Evolutionary conservation across 1,140 invertebrate genomes (phyloP).

Genomic region (Pseudomyrmex concolor): DNA sequence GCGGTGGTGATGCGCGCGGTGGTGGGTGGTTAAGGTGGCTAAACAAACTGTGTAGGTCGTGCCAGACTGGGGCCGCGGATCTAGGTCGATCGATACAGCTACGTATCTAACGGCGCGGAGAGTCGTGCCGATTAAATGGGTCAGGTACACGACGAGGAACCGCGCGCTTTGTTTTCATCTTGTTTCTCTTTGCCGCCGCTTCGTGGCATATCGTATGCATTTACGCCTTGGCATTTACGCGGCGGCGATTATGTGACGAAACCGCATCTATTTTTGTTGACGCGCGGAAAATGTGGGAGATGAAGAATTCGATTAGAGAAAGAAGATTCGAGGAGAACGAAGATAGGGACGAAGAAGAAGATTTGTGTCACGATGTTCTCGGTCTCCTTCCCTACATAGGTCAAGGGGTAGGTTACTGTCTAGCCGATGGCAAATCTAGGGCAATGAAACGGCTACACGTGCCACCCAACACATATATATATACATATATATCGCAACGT

Average conservation of each 20-base stretch:
- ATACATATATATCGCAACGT: slow-evolving; percentile 72
- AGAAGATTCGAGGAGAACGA: neutral
- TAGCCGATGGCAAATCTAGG: slow-evolving; percentile 80
- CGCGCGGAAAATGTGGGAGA: slow-evolving; percentile 22
- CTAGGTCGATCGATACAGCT: slow-evolving; percentile 85
- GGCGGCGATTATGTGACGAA: slow-evolving; percentile 36
- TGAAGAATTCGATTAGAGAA: neutral
- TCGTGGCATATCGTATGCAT: neutral
- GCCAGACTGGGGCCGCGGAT: slow-evolving; percentile 81
- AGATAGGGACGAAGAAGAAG: slow-evolving; percentile 18
- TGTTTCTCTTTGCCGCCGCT: slow-evolving; percentile 41
- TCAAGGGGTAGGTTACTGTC: slow-evolving; percentile 74
- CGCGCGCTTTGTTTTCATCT: slow-evolving; percentile 73
- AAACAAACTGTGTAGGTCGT: slow-evolving; percentile 82
- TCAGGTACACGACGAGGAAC: slow-evolving; percentile 78
- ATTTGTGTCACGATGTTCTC: slow-evolving; percentile 36
- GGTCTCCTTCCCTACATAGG: slow-evolving; percentile 51
- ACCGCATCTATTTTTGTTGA: slow-evolving; percentile 77
- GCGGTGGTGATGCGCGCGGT: slow-evolving; percentile 54
- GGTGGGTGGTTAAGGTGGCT: slow-evolving; percentile 72
- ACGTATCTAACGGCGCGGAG: slow-evolving; percentile 77
- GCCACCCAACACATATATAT: slow-evolving; percentile 14
- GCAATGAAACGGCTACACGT: slow-evolving; percentile 82
- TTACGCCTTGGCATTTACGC: slow-evolving; percentile 36
- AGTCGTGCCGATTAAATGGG: slow-evolving; percentile 77